Conservation (phyloP, 1,140 invertebrate species). For the Colletes latitarsis region DNA sequence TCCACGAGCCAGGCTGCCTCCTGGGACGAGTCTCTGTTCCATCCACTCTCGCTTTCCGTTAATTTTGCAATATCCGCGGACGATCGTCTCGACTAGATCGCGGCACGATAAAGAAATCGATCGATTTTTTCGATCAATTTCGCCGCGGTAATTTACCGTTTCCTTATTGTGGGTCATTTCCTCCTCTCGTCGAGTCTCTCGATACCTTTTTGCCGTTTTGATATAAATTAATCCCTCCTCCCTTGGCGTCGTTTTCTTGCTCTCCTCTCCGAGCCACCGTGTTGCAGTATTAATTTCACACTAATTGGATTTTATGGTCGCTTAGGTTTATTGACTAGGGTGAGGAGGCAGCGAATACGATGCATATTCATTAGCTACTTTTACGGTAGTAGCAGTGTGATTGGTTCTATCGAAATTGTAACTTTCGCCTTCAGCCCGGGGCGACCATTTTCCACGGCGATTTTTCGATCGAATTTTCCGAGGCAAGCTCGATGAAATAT, state of each 20-base stretch:
- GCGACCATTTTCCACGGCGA: neutral
- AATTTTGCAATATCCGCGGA: slow-evolving; percentile 35
- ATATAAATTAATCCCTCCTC: slow-evolving; percentile 55
- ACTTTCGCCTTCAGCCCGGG: neutral
- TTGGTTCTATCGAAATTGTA: slow-evolving; percentile 37
- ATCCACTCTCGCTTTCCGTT: slow-evolving; percentile 10
- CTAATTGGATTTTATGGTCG: slow-evolving; percentile 81
- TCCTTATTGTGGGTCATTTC: slow-evolving; percentile 40
- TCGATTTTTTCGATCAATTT: slow-evolving; percentile 32
- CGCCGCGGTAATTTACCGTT: slow-evolving; percentile 15
- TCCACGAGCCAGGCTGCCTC: too few relatives aligned
- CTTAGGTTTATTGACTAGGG: slow-evolving; percentile 76
- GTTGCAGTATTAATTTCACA: slow-evolving; percentile 75
- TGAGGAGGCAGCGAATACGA: slow-evolving; percentile 48
- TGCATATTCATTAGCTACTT: slow-evolving; percentile 75
- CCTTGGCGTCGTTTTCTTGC: neutral
- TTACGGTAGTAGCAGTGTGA: slow-evolving; percentile 38
- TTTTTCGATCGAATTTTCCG: neutral
- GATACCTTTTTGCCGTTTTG: slow-evolving; percentile 45
- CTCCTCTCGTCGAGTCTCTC: slow-evolving; percentile 27
- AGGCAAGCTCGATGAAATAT: slow-evolving; percentile 14
- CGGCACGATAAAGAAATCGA: slow-evolving; percentile 37
- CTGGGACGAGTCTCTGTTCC: neutral
- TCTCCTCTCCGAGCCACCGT: slow-evolving; percentile 16
- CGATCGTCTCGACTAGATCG: neutral